Conservation (phyloP, 2,888 invertebrate species). For the Troglohyphantes excavatus region DNA sequence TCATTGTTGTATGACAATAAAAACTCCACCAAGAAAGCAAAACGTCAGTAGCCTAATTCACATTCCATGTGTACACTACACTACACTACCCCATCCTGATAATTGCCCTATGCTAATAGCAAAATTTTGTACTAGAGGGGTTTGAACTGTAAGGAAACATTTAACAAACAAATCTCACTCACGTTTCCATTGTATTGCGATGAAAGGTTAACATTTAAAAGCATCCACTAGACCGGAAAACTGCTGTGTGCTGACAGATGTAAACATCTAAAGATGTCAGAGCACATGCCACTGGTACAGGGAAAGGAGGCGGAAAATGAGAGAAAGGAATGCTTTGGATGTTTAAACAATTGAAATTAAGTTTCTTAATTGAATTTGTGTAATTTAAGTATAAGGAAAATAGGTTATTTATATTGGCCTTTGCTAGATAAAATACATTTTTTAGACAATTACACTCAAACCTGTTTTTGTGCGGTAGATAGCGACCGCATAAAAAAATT, state of each 20-base stretch:
- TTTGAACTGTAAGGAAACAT: slow-evolving; percentile 3
- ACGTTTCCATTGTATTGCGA: slow-evolving; percentile 36
- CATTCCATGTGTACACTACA: too few species aligned
- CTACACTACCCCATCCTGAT: too few species aligned
- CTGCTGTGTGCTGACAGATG: slow-evolving; percentile 18
- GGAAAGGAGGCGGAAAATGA: neutral
- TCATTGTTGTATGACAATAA: too few species aligned
- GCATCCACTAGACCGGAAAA: neutral
- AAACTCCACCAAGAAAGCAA: too few species aligned
- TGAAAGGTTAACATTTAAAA: slow-evolving; percentile 67
- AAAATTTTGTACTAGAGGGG: slow-evolving; percentile 35
- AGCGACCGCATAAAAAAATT: too few species aligned
- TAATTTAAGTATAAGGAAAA: too few species aligned
- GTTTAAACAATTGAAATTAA: neutral
- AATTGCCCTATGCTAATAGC: slow-evolving; percentile 63
- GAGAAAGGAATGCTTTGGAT: neutral
- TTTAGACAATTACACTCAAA: too few species aligned
- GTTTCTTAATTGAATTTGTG: too few species aligned
- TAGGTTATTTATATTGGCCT: too few species aligned
- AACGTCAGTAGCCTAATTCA: too few species aligned
- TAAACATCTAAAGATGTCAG: slow-evolving; percentile 25
- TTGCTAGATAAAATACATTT: too few species aligned
- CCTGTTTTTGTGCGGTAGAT: too few species aligned
- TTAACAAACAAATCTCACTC: slow-evolving; percentile 36
- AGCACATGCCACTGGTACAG: neutral